A percentile compares a stretch with the other conserved stretches of the same genome.
Evolutionary conservation across 1,140 invertebrate species (phyloP).

Genomic region (Magallana gigas): DNA sequence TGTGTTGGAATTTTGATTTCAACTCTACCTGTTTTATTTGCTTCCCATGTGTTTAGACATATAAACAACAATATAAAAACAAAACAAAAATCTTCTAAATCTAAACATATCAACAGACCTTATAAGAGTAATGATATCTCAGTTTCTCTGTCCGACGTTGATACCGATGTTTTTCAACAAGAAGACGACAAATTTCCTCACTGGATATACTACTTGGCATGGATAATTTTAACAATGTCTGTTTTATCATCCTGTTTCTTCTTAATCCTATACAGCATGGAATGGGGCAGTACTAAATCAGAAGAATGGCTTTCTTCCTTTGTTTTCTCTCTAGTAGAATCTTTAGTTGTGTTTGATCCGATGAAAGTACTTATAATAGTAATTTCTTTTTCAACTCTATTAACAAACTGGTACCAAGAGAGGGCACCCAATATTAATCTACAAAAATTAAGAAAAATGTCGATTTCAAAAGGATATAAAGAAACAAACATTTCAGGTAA

Average conservation of each 20-base stretch:
- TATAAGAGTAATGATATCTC: too few species aligned
- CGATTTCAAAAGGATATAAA: neutral
- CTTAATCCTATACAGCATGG: constrained; percentile 70
- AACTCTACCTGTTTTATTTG: constrained; percentile 57
- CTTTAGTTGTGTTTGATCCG: constrained; percentile 69
- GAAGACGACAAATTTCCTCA: constrained; percentile 59
- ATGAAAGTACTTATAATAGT: constrained; percentile 63
- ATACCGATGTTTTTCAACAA: neutral
- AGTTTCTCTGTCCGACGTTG: too few species aligned
- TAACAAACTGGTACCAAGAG: neutral
- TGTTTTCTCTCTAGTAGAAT: constrained; percentile 69
- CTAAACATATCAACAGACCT: too few species aligned
- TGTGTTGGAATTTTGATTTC: constrained; percentile 60
- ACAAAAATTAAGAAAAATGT: constrained; percentile 40
- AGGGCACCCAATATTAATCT: neutral
- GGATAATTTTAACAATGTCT: constrained; percentile 59
- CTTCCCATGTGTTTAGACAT: constrained; percentile 66
- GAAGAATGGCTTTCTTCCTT: constrained; percentile 71
- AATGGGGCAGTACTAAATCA: constrained; percentile 72
- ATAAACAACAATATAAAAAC: neutral
- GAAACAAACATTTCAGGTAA: too few species aligned
- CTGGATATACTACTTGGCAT: constrained; percentile 64
- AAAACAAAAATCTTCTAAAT: too few species aligned
- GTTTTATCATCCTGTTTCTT: constrained; percentile 65
- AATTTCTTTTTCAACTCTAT: neutral